Evolutionary conservation across 2,888 invertebrate species (phyloP).

Genomic region (Charanyca ferruginea): DNA sequence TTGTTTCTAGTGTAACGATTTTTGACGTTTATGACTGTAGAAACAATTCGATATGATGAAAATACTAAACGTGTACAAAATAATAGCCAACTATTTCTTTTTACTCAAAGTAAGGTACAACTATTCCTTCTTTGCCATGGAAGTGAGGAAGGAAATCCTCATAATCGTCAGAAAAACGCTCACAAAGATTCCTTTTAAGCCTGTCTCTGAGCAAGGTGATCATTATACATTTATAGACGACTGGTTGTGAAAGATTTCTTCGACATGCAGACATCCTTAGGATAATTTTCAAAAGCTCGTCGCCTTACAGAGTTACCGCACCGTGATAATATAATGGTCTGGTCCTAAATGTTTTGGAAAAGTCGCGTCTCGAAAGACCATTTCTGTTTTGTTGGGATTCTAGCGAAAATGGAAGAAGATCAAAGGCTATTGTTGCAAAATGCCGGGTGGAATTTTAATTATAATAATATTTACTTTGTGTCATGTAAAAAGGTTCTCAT

Average conservation of each 20-base stretch:
- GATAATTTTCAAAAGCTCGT: conserved; percentile 81
- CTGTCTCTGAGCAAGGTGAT: conserved; percentile 66
- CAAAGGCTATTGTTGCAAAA: conserved; percentile 49
- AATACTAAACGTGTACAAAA: neutral
- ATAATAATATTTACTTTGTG: conserved; percentile 28
- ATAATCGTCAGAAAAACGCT: conserved; percentile 59
- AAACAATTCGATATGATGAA: neutral
- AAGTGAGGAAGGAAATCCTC: conserved; percentile 35
- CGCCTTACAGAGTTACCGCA: conserved; percentile 80
- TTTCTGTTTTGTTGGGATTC: conserved; percentile 56
- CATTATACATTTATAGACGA: conserved; percentile 89
- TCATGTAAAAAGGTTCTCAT: neutral
- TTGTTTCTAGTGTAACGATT: no score
- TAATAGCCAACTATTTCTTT: neutral
- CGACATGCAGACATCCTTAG: conserved; percentile 76
- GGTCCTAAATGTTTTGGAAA: conserved; percentile 71
- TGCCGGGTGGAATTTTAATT: conserved; percentile 33
- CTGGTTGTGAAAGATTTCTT: conserved; percentile 83
- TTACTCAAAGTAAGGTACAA: conserved; percentile 12
- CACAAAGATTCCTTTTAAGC: conserved; percentile 62
- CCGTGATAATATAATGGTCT: conserved; percentile 88
- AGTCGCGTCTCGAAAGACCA: conserved; percentile 60
- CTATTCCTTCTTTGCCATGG: conserved; percentile 27
- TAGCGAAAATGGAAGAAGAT: conserved; percentile 30
- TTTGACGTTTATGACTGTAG: no score